Evolutionary conservation across 2,888 invertebrate genomes (phyloP).

Genomic region (Drosophila subsilvestris): DNA sequence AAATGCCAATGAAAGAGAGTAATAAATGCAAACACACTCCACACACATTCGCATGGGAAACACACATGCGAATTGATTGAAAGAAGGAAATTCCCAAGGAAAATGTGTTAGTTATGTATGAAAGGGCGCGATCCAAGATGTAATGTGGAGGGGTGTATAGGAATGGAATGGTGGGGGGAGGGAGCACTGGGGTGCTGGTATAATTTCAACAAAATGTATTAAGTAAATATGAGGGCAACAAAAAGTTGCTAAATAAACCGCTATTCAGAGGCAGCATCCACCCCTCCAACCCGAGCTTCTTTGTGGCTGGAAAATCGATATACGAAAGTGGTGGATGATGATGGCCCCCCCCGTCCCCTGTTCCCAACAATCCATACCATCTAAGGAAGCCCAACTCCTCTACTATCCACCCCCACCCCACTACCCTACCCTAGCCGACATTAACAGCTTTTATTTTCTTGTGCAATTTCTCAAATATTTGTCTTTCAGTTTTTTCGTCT

Average conservation of each 20-base stretch:
- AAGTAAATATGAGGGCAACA: slow-evolving; percentile 72
- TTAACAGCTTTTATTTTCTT: slow-evolving; percentile 64
- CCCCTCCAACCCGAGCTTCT: slow-evolving; percentile 1
- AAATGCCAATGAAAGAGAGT: slow-evolving; percentile 78
- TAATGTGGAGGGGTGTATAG: background rate
- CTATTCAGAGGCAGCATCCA: slow-evolving; percentile 31
- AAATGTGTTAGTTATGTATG: slow-evolving; percentile 65
- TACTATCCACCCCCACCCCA: slow-evolving; percentile 8
- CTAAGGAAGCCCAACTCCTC: slow-evolving; percentile 1
- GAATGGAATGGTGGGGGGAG: slow-evolving; percentile 2
- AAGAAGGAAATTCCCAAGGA: slow-evolving; percentile 53
- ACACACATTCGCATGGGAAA: slow-evolving; percentile 21
- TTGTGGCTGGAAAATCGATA: slow-evolving; percentile 61
- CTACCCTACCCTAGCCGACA: slow-evolving; percentile 40
- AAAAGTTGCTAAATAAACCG: slow-evolving; percentile 64
- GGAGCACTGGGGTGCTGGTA: slow-evolving; percentile 50
- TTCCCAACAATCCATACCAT: slow-evolving; percentile 19
- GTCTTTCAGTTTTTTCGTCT: slow-evolving; percentile 38
- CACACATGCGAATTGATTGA: slow-evolving; percentile 40
- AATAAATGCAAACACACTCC: slow-evolving; percentile 69
- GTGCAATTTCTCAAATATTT: slow-evolving; percentile 75
- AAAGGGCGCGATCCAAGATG: slow-evolving; percentile 47
- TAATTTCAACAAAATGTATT: slow-evolving; percentile 76
- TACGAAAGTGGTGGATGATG: slow-evolving; percentile 56
- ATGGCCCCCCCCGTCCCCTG: too few relatives aligned